phyloP scores from a whole-genome alignment of 2,797 vertebrate genomes.

The Syndactyla subalaris region DNA sequence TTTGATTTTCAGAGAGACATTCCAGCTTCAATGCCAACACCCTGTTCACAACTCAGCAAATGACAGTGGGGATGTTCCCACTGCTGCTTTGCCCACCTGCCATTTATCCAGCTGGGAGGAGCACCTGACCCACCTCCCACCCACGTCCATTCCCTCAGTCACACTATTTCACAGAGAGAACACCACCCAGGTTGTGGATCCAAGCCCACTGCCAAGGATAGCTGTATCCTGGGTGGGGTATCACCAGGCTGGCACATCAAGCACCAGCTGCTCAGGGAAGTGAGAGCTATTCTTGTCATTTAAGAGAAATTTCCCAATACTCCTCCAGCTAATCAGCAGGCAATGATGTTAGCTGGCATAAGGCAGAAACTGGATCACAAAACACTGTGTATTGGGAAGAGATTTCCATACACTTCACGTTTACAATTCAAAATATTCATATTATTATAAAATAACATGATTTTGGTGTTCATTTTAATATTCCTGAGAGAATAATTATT shows the following conservation, averaged over 20 bases:
- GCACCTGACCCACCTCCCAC: not conserved
- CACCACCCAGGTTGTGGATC: not conserved
- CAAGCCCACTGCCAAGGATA: not conserved
- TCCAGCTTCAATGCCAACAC: not conserved
- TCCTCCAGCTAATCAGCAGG: not conserved
- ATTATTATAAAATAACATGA: not conserved
- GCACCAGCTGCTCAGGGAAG: not conserved
- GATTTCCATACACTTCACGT: not conserved
- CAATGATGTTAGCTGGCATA: not conserved
- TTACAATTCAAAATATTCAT: not conserved
- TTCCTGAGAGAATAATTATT: not conserved
- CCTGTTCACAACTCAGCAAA: not conserved
- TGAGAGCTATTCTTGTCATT: not conserved
- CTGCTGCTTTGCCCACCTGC: not conserved
- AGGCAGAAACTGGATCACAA: not conserved
- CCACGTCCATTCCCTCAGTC: not conserved
- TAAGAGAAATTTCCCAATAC: not conserved
- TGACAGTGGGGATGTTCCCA: not conserved
- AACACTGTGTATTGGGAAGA: not conserved
- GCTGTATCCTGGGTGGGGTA: not conserved
- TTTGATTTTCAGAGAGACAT: not conserved
- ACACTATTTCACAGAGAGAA: not conserved
- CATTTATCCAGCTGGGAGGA: not conserved
- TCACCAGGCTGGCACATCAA: not conserved
- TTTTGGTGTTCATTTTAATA: not conserved